Evolutionary conservation across 2,888 invertebrate species (phyloP).

Genomic region (Drosophila limbata): DNA sequence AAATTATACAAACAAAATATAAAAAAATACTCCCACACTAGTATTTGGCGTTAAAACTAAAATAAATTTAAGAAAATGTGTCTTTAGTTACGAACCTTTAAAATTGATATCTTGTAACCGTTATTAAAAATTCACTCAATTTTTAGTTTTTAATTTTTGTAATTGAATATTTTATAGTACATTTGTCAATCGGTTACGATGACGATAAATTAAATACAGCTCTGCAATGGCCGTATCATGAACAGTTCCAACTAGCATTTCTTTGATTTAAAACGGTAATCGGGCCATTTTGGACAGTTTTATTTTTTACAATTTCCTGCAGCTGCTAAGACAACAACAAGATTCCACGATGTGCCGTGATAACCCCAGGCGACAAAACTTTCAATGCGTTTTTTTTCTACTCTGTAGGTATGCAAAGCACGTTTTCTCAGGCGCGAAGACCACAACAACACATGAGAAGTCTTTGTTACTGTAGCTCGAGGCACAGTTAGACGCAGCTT

Average conservation of each 20-base stretch:
- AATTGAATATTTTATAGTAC: constrained; percentile 1
- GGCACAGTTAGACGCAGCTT: constrained; percentile 49
- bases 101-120: too few species aligned
- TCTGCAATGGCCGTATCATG: constrained; percentile 10
- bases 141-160: neutral
- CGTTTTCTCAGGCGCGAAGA: constrained; percentile 64
- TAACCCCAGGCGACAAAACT: constrained; percentile 78
- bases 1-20: neutral
- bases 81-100: too few species aligned
- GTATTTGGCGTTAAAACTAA: too few species aligned
- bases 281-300: constrained; percentile 38
- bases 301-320: constrained; percentile 37
- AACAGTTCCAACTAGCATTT: constrained; percentile 28
- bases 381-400: constrained; percentile 59
- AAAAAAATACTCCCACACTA: too few species aligned
- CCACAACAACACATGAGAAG: constrained; percentile 43
- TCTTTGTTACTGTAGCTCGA: constrained; percentile 30
- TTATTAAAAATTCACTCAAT: too few species aligned
- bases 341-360: constrained; percentile 61
- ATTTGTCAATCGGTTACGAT: constrained; percentile 43
- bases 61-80: too few species aligned
- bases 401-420: constrained; percentile 69
- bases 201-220: constrained; percentile 29
- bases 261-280: constrained; percentile 53
- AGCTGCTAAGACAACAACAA: constrained; percentile 50